A percentile compares a stretch with the other conserved stretches of the same genome.
Evolutionary conservation across 2,797 vertebrate genomes (phyloP).

Genomic region (Gallirallus australis): DNA sequence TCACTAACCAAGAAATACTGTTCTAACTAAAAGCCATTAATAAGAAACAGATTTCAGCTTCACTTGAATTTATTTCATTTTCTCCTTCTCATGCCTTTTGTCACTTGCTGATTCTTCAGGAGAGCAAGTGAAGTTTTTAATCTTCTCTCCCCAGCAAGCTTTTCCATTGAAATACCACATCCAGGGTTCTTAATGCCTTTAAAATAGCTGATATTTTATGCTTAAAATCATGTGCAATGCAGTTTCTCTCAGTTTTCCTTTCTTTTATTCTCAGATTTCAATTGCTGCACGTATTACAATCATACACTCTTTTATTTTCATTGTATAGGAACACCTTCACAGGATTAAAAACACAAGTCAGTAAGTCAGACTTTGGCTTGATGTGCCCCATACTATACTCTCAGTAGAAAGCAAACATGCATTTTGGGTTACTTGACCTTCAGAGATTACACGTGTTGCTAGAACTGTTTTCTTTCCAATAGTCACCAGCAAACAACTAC

Average conservation of each 20-base stretch:
- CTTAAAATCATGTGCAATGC: neutral
- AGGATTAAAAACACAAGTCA: constrained; percentile 9
- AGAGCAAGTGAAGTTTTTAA: neutral
- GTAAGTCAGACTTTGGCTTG: constrained; percentile 49
- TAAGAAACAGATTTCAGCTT: neutral
- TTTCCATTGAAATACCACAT: neutral
- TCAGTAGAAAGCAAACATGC: constrained; percentile 22
- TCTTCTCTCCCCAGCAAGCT: neutral
- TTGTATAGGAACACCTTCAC: neutral
- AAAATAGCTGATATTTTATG: neutral
- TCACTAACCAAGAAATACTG: neutral
- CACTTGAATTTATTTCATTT: neutral
- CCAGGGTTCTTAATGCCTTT: neutral
- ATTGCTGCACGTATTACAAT: neutral
- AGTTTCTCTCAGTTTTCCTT: neutral
- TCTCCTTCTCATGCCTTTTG: neutral
- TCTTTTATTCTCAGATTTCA: constrained; percentile 4
- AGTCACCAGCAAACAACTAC: constrained; percentile 62
- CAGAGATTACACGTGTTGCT: constrained; percentile 63
- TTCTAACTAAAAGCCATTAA: neutral
- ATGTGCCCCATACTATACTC: neutral
- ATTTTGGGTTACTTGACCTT: constrained; percentile 62
- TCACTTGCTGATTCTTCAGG: neutral
- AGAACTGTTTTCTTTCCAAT: constrained; percentile 66
- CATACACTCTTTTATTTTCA: neutral